Percentiles rank a stretch among this genome's conserved stretches.
These are phyloP conservation scores for Hemithea aestivaria DNA, from an alignment of 2,888 invertebrate genomes.

Conservation along the genomic window DNA sequence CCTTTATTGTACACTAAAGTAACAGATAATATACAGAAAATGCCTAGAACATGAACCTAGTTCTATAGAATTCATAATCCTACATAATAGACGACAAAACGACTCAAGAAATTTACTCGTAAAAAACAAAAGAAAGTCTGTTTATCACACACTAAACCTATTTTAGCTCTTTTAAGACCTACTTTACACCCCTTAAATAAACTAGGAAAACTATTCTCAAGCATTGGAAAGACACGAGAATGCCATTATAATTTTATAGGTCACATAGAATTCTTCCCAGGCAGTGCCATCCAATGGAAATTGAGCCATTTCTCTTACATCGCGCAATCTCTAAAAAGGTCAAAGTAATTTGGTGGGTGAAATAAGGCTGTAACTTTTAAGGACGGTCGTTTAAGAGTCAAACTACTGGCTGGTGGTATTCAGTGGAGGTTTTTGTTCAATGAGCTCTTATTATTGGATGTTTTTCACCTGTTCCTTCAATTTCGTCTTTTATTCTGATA, in stretches of 20 bases:
- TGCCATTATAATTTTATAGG: conserved; percentile 56
- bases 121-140: too few species aligned
- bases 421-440: conserved; percentile 1
- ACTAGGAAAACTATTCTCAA: conserved; percentile 29
- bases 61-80: too few species aligned
- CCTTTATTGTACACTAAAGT: too few species aligned
- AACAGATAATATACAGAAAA: too few species aligned
- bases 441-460: not conserved
- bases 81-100: too few species aligned
- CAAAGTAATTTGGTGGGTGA: conserved; percentile 34
- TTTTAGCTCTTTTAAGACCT: not conserved
- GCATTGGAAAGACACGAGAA: conserved; percentile 53
- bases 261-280: conserved; percentile 30
- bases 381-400: conserved; percentile 39
- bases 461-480: not conserved
- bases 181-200: conserved; percentile 15
- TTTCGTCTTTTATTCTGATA: too few species aligned
- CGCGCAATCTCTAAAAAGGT: conserved; percentile 25
- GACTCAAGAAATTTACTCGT: conserved; percentile 7
- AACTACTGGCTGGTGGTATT: conserved; percentile 15
- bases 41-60: too few species aligned
- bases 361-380: conserved; percentile 43
- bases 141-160: conserved; percentile 16
- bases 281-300: conserved; percentile 31
- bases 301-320: conserved; percentile 31